A percentile compares a stretch with the other conserved stretches of the same genome.
These are phyloP conservation scores for Poecilia wingei DNA, from an alignment of 2,797 vertebrate species.

Conservation along the genomic window DNA sequence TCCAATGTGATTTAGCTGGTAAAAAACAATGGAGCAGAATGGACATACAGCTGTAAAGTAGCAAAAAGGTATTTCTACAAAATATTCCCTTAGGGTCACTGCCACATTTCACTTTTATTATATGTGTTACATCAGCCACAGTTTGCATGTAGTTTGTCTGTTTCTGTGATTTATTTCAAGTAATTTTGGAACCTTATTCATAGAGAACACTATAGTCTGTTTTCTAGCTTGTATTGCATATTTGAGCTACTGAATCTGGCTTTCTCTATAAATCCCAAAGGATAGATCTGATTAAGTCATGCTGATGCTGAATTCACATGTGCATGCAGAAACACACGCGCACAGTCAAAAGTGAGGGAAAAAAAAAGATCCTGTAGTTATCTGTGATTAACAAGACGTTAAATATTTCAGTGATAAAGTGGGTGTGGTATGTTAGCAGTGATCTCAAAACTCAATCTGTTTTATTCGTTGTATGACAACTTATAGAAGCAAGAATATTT, in stretches of 20 bases:
- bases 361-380: background rate
- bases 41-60: background rate
- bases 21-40: background rate
- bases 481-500: background rate
- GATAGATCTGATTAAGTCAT: background rate
- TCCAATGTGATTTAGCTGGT: background rate
- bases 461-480: too few species aligned
- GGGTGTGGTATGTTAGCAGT: background rate
- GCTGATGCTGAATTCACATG: background rate
- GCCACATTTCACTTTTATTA: background rate
- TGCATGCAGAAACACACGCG: background rate
- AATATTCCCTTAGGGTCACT: background rate
- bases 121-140: background rate
- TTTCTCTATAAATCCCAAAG: conserved; percentile 5
- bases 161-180: background rate
- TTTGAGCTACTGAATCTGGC: background rate
- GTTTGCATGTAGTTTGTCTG: background rate
- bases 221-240: background rate
- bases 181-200: background rate
- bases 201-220: background rate
- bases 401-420: background rate
- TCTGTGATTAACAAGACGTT: background rate
- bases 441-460: background rate
- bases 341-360: background rate
- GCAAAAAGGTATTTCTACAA: background rate